phyloP scores from a whole-genome alignment of 1,140 invertebrate species.

The Calephelis nemesis region DNA sequence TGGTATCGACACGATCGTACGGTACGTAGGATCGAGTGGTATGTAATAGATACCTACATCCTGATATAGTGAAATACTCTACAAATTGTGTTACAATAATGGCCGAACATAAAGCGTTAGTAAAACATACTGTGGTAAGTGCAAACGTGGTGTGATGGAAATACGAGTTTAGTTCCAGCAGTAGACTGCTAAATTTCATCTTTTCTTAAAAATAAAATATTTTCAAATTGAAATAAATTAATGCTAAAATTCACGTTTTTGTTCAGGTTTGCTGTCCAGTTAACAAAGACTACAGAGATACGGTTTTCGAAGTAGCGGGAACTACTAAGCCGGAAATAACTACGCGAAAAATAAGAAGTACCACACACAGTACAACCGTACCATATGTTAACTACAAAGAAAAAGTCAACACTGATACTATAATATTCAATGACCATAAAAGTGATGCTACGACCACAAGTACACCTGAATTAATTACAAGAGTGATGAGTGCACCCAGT shows the following conservation, averaged over 20 bases:
- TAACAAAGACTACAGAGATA: neutral
- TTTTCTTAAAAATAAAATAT: too few species aligned
- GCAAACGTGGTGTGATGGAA: too few species aligned
- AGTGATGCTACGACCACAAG: slow-evolving; percentile 20
- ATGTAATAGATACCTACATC: too few species aligned
- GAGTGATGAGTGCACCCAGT: neutral
- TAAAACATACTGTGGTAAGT: too few species aligned
- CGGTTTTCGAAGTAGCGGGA: neutral
- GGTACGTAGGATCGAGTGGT: too few species aligned
- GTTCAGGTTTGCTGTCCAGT: slow-evolving; percentile 38
- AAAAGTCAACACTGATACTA: slow-evolving; percentile 3
- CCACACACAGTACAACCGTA: neutral
- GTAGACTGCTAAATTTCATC: too few species aligned
- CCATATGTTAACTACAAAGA: neutral
- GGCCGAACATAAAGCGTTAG: too few species aligned
- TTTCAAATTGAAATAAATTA: neutral
- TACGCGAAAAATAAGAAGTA: slow-evolving; percentile 10
- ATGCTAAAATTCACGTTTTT: neutral
- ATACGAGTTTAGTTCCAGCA: too few species aligned
- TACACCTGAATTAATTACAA: neutral
- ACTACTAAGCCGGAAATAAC: neutral
- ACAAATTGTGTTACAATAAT: too few species aligned
- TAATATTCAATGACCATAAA: slow-evolving; percentile 25
- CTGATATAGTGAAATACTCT: too few species aligned
- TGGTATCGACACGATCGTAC: too few species aligned